Conservation (phyloP, 2,888 invertebrate genomes). For the Megalurothrips usitatus region DNA sequence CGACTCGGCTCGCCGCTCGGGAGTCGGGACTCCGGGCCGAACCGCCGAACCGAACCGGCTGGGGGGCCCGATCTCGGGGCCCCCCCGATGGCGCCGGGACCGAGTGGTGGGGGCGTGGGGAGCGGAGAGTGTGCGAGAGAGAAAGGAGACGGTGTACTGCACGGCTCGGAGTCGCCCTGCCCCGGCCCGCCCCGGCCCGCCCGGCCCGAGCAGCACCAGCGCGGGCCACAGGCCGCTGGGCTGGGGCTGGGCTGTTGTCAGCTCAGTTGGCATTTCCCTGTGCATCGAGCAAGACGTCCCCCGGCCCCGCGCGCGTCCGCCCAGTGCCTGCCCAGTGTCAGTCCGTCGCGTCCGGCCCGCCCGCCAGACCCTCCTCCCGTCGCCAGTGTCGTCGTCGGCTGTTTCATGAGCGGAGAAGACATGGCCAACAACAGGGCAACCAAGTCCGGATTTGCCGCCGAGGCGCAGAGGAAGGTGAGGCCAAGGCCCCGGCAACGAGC, state of each 20-base stretch:
- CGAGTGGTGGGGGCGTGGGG: background rate
- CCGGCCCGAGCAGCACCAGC: background rate
- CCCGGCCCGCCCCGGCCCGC: constrained; percentile 2
- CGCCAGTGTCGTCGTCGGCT: background rate
- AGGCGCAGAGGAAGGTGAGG: constrained; percentile 89
- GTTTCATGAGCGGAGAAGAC: constrained; percentile 30
- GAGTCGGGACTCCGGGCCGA: no score
- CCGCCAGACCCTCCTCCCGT: background rate
- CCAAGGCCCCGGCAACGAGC: background rate
- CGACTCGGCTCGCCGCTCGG: background rate
- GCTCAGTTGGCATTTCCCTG: background rate
- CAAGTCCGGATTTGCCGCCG: constrained; percentile 93
- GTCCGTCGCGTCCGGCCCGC: background rate
- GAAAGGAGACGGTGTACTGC: background rate
- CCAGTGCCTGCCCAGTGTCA: no score
- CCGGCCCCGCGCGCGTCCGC: no score
- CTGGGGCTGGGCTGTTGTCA: no score
- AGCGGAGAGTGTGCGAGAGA: background rate
- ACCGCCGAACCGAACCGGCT: background rate
- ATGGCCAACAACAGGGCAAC: constrained; percentile 82
- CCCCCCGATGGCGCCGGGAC: background rate
- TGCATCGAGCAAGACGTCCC: background rate
- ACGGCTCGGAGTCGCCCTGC: background rate
- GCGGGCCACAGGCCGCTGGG: no score
- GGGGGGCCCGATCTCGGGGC: background rate